Base-by-base conservation (phyloP, 2,797 vertebrate species). In the Esox masquinongy region DNA sequence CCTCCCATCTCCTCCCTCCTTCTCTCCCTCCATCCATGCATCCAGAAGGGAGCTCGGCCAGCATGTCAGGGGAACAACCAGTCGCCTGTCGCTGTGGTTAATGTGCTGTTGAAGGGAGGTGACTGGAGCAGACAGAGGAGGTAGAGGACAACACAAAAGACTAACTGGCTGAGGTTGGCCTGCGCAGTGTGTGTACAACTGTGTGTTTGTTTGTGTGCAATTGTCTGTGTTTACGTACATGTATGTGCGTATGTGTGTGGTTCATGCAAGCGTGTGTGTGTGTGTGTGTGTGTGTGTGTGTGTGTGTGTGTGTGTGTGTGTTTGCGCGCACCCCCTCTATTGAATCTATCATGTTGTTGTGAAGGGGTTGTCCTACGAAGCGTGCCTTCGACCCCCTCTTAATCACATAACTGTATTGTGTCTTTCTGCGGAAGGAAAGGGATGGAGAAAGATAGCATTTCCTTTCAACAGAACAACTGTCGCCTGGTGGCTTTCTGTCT, bases 391-490 rank as follows among this genome's bases (percentile, higher is more conserved):
- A 47, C 36, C 36, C 77, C 67, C 68, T 43, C 36, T 43, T 76
- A 80, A 73, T 77, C 73, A 85, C 86, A 83, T 90, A 89, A 86
- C 75, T 53, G 83, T 81, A 85, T 82, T 87, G 85, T 88, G 74
- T 80, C 79, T 76, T 73, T 66, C 73, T 1, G 73, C 77, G 76
- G 26, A 74, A 87, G 87, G 88, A 89, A 88, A 79, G 75, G 78
- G 79, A 84, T 86, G 77, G 80, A 83, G 75, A 84, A 80, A 83
- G 83, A 82, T 76, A 84, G 70, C 72, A 47, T 84, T 86, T 88
- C 83, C 81, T 85, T 86, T 84, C 76, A 83, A 70, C 83, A 81
- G n/a, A 24, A 59, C 56, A 89, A 89, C 86, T 76, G 85, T 83
- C 86, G 72, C 82, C 82, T 83, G 86, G 82, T 78, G 82, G 87